phyloP scores from a whole-genome alignment of 2,113 vertebrate species.

The Coreoperca whiteheadi region DNA sequence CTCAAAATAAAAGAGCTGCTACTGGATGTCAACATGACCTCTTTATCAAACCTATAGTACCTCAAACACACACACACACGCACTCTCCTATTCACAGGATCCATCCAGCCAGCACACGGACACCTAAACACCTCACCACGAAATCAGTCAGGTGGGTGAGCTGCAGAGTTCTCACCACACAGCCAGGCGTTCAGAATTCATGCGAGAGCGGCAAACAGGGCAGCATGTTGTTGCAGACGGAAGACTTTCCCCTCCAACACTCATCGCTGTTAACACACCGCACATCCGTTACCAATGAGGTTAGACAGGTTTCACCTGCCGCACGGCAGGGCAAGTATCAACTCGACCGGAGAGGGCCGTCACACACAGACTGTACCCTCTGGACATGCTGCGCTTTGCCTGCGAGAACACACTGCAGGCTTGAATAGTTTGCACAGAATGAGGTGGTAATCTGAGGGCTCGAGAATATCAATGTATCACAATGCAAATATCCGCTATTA shows the following conservation, averaged over 20 bases:
- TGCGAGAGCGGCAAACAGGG: constrained; percentile 64
- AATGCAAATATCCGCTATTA: background rate
- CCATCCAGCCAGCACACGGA: constrained; percentile 23
- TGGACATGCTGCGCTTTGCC: constrained; percentile 33
- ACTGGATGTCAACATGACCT: constrained; percentile 66
- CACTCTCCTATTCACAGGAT: constrained; percentile 26
- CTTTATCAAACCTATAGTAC: constrained; percentile 14
- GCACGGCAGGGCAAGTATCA: constrained; percentile 59
- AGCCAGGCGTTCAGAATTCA: constrained; percentile 43
- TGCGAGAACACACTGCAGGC: constrained; percentile 22
- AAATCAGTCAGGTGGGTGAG: constrained; percentile 22
- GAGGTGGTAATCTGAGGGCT: background rate
- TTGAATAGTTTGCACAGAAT: background rate
- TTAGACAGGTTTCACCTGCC: constrained; percentile 81
- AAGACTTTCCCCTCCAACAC: background rate
- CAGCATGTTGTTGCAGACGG: constrained; percentile 53
- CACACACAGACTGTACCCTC: constrained; percentile 49
- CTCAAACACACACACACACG: constrained; percentile 30
- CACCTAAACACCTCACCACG: constrained; percentile 35
- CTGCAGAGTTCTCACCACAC: constrained; percentile 66
- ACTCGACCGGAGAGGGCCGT: constrained; percentile 55
- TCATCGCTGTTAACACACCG: background rate
- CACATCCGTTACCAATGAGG: constrained; percentile 65
- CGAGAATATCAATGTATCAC: background rate
- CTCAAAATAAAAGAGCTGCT: constrained; percentile 59